These are phyloP conservation scores for Drosophila nebulosa DNA, from an alignment of 1,140 invertebrate genomes.

Conservation along the genomic window DNA sequence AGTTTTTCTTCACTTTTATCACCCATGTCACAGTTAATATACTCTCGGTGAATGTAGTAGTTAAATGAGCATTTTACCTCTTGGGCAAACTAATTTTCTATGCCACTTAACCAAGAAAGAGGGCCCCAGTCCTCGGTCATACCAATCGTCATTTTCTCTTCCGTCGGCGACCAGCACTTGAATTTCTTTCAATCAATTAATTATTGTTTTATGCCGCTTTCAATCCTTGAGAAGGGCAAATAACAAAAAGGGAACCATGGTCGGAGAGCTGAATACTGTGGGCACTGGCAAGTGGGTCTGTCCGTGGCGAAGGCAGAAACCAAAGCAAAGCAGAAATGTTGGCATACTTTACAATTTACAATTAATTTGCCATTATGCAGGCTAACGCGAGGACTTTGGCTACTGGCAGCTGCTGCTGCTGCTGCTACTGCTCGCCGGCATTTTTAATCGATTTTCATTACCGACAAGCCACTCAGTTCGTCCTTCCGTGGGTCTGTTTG, in stretches of 20 bases:
- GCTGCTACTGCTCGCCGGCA: constrained; percentile 22
- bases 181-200: constrained; percentile 75
- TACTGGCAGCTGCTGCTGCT: constrained; percentile 1
- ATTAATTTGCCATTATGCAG: constrained; percentile 72
- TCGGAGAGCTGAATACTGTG: not conserved
- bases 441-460: constrained; percentile 78
- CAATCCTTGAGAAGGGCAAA: constrained; percentile 62
- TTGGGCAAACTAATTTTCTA: constrained; percentile 71
- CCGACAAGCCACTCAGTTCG: constrained; percentile 29
- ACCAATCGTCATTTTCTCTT: constrained; percentile 33
- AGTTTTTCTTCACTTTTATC: too few relatives aligned
- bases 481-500: constrained; percentile 3
- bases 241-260: not conserved
- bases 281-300: not conserved
- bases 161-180: constrained; percentile 50
- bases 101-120: constrained; percentile 51
- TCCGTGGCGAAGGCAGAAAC: constrained; percentile 54
- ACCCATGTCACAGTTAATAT: not conserved
- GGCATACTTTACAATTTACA: constrained; percentile 58
- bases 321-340: constrained; percentile 67
- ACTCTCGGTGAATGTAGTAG: constrained; percentile 21
- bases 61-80: constrained; percentile 66
- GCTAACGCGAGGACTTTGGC: not conserved
- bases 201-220: constrained; percentile 73
- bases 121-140: constrained; percentile 2